Percentiles rank a stretch among this genome's conserved stretches.
phyloP scores from a whole-genome alignment of 2,888 invertebrate genomes.

The Rhingia campestris region DNA sequence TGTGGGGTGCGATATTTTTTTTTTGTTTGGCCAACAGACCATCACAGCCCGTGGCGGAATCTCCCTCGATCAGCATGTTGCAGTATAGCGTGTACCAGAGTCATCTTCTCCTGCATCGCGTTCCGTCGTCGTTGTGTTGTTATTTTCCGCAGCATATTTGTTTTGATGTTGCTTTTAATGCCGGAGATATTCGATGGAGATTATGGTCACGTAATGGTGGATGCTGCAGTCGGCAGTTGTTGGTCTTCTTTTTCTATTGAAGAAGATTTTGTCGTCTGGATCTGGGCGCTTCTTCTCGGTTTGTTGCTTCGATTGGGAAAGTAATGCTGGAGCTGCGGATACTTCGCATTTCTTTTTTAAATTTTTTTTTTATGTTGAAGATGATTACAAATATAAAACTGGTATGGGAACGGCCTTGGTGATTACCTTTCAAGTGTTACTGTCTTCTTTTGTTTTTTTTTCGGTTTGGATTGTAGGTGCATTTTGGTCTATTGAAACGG shows the following conservation, averaged over 20 bases:
- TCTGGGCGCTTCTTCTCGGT: slow-evolving; percentile 32
- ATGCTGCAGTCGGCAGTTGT: slow-evolving; percentile 7
- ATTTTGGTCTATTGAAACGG: slow-evolving; percentile 24
- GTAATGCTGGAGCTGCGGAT: slow-evolving; percentile 16
- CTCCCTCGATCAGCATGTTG: slow-evolving; percentile 33
- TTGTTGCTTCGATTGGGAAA: slow-evolving; percentile 50
- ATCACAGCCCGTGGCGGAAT: slow-evolving; percentile 37
- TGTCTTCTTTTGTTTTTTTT: slow-evolving; percentile 16
- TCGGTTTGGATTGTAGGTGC: not conserved
- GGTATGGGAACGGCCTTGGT: slow-evolving; percentile 61
- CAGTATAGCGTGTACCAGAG: slow-evolving; percentile 43
- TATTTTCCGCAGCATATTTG: slow-evolving; percentile 40
- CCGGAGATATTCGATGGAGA: slow-evolving; percentile 58
- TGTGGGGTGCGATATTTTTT: slow-evolving; percentile 33
- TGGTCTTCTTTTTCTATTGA: slow-evolving; percentile 29
- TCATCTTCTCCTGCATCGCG: slow-evolving; percentile 29
- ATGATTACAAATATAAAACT: slow-evolving; percentile 42
- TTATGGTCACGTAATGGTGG: slow-evolving; percentile 66
- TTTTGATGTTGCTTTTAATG: slow-evolving; percentile 51
- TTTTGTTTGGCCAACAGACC: slow-evolving; percentile 58
- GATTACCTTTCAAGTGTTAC: slow-evolving; percentile 44
- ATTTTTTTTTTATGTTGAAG: slow-evolving; percentile 7
- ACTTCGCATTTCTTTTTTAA: slow-evolving; percentile 28
- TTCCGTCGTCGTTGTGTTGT: slow-evolving; percentile 1
- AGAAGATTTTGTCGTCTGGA: slow-evolving; percentile 46